Evolutionary conservation across 2,888 invertebrate species (phyloP).

Genomic region (Sympetrum striolatum): DNA sequence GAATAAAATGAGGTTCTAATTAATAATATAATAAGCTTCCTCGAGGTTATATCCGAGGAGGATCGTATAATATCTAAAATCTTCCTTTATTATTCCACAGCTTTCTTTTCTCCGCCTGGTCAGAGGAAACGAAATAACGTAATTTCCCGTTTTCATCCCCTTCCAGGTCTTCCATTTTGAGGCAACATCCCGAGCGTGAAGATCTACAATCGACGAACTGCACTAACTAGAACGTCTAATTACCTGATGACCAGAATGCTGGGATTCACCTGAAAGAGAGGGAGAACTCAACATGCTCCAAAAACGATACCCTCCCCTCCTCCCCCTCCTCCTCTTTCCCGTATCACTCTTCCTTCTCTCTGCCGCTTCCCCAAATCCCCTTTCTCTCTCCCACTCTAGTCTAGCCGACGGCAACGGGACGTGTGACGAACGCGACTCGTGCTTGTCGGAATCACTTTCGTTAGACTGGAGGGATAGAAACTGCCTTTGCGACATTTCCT

Average conservation of each 20-base stretch:
- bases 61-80: too few relatives aligned
- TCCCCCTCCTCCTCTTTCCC: not conserved
- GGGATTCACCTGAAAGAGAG: conserved; percentile 37
- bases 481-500: conserved; percentile 60
- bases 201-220: not conserved
- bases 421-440: conserved; percentile 49
- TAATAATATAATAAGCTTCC: too few relatives aligned
- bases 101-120: not conserved
- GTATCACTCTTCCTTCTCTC: not conserved
- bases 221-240: conserved; percentile 32
- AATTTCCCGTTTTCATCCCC: not conserved
- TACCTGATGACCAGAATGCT: conserved; percentile 41
- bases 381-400: conserved; percentile 26
- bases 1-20: too few relatives aligned
- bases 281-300: conserved; percentile 37
- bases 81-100: not conserved
- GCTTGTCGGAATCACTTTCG: conserved; percentile 51
- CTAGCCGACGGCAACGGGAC: conserved; percentile 51
- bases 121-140: not conserved
- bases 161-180: conserved; percentile 6
- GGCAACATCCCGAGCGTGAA: conserved; percentile 19
- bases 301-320: not conserved
- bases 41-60: too few relatives aligned
- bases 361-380: not conserved
- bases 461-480: conserved; percentile 57